These are phyloP conservation scores for Siniperca knerii DNA, from an alignment of 2,113 vertebrate genomes.

Conservation along the genomic window DNA sequence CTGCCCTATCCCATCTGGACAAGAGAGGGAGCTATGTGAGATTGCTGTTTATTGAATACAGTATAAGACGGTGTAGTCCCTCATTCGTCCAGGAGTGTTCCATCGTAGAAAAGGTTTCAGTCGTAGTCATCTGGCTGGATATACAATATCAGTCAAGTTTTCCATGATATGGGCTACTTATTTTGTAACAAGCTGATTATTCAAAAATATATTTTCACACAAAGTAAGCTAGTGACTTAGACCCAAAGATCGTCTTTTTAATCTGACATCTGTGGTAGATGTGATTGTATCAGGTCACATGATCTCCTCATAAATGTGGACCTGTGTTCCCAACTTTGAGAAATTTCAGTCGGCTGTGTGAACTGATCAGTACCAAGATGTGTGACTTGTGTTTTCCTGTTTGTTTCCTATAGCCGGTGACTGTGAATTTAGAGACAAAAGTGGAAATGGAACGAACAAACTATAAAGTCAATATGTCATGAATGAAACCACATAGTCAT, in stretches of 20 bases:
- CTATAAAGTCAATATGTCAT: too few relatives aligned
- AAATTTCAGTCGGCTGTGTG: background rate
- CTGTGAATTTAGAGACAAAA: too few relatives aligned
- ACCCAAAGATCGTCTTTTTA: background rate
- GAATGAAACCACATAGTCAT: background rate
- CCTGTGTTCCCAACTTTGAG: background rate
- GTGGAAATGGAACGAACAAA: background rate
- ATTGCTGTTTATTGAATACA: too few relatives aligned
- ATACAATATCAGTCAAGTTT: background rate
- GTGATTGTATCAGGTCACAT: background rate
- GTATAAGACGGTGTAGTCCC: too few relatives aligned
- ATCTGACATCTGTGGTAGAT: background rate
- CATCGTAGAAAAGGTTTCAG: too few relatives aligned
- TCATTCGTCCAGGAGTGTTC: too few relatives aligned
- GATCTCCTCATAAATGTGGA: background rate
- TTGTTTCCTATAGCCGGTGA: background rate
- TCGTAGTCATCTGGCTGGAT: too few relatives aligned
- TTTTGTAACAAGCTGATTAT: too few relatives aligned
- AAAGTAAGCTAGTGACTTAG: background rate
- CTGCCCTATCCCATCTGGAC: too few relatives aligned
- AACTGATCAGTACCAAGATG: background rate
- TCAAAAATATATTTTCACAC: too few relatives aligned
- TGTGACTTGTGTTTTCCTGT: background rate
- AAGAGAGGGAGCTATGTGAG: too few relatives aligned
- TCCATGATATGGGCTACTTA: background rate